Evolutionary conservation across 2,797 vertebrate genomes (phyloP), one percentile per base, ranked within the genome.

Genomic region (Danio choprae): DNA sequence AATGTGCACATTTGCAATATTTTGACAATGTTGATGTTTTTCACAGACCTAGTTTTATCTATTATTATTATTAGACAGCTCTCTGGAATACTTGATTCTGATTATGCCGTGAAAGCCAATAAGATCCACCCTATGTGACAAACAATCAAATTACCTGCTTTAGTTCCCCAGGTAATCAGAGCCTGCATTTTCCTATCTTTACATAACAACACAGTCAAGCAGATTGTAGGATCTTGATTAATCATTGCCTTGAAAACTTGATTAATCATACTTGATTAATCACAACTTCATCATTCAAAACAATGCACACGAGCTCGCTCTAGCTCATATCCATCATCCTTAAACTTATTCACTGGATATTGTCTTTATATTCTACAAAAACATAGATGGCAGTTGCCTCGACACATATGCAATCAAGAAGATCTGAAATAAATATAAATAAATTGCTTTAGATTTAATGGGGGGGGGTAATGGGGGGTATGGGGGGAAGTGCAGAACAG

Each of bases 71-170:
- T n/a, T n/a, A 29, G 29, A 29, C 29, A 29, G 29, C 29, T 1
- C 3, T 29, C 29, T 29, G n/a, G n/a, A n/a, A n/a, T n/a, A n/a
- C n/a, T n/a, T n/a, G n/a, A n/a, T n/a, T n/a, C n/a, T n/a, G n/a
- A n/a, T n/a, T 56, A 65, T 73, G 83, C 84, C 86, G 88, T 88
- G 60, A 50, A 40, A 77, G 44, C 79, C 59, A 15, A 74, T 70
- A 29, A 69, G 77, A 80, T 88, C 78, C 59, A 48, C 36, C 43
- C 67, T 70, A 83, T 29, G 67, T 41, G 46, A 84, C 73, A 86
- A 76, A 50, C 44, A 74, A 74, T 74, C 67, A 73, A 67, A 72
- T 43, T 78, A 76, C 40, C 58, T 40, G 16, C 36, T 40, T 74
- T 69, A 40, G 29, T 48, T 38, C 71, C 78, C 38, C 36, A 13